A percentile compares a stretch with the other conserved stretches of the same genome.
phyloP scores from a whole-genome alignment of 2,797 vertebrate genomes.

The Aldrovandia affinis region DNA sequence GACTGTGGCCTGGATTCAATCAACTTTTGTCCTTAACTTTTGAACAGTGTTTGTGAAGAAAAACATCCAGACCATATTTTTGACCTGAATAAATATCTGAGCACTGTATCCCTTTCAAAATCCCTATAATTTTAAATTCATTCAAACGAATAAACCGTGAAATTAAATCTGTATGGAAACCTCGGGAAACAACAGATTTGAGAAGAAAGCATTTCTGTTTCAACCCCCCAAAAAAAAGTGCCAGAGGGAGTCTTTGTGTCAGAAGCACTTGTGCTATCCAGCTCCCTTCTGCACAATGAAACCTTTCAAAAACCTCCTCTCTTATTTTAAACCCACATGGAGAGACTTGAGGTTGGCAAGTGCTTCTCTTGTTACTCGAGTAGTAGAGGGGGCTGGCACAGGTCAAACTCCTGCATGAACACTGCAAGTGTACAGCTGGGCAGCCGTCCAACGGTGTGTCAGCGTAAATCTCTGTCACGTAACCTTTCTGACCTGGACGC shows the following conservation, averaged over 20 bases:
- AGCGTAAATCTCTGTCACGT: conserved; percentile 43
- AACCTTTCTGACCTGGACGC: conserved; percentile 47
- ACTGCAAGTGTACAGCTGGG: neutral
- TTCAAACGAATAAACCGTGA: neutral
- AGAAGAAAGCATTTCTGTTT: neutral
- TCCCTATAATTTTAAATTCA: neutral
- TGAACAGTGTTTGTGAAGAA: too few relatives aligned
- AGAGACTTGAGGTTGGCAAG: neutral
- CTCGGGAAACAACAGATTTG: neutral
- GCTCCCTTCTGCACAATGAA: neutral
- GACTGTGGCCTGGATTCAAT: neutral
- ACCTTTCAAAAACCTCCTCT: neutral
- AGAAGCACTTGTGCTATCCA: conserved; percentile 1
- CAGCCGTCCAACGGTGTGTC: neutral
- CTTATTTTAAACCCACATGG: neutral
- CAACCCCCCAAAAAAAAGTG: neutral
- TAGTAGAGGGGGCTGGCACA: neutral
- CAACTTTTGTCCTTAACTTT: too few relatives aligned
- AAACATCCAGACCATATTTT: too few relatives aligned
- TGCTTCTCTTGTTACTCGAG: neutral
- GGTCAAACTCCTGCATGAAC: neutral
- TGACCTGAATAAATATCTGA: neutral
- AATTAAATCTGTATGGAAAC: neutral
- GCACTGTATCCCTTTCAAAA: neutral
- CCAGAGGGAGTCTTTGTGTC: neutral